A percentile compares a stretch with the other conserved stretches of the same genome.
These are phyloP conservation scores for Pseudanteris insignis DNA, from an alignment of 2,888 invertebrate species.

Conservation along the genomic window DNA sequence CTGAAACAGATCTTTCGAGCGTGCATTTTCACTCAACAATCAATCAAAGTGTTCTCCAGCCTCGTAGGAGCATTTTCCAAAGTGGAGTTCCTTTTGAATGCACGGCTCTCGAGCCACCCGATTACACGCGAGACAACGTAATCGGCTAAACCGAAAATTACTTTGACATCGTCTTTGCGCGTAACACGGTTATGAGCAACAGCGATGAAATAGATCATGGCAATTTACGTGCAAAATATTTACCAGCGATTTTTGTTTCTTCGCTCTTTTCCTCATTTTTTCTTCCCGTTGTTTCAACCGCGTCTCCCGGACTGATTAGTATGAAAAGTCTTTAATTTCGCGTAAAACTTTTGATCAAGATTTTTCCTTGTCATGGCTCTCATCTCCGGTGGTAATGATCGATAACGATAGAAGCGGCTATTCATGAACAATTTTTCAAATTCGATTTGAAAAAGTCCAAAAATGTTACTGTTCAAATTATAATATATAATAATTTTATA, in stretches of 20 bases:
- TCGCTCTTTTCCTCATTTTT: background rate
- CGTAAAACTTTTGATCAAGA: no score
- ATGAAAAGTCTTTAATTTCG: no score
- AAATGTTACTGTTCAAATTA: no score
- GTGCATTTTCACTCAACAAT: slow-evolving; percentile 37
- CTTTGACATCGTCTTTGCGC: slow-evolving; percentile 47
- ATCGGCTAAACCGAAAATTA: slow-evolving; percentile 48
- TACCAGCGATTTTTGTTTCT: background rate
- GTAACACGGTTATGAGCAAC: slow-evolving; percentile 34
- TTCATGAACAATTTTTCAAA: slow-evolving; percentile 16
- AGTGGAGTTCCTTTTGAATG: slow-evolving; percentile 29
- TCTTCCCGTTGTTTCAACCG: no score
- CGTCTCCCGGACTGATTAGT: no score
- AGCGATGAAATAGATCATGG: slow-evolving; percentile 9
- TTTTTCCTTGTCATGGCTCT: no score
- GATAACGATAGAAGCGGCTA: no score
- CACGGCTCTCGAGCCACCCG: slow-evolving; percentile 36
- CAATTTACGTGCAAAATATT: background rate
- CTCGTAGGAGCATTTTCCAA: slow-evolving; percentile 27
- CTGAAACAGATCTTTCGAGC: slow-evolving; percentile 29
- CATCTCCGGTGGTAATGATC: no score
- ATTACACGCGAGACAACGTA: slow-evolving; percentile 45
- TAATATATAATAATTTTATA: no score
- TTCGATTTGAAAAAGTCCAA: slow-evolving; percentile 11
- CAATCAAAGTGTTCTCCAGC: slow-evolving; percentile 34